phyloP scores from a whole-genome alignment of 2,797 vertebrate species.

The Megalops cyprinoides region DNA sequence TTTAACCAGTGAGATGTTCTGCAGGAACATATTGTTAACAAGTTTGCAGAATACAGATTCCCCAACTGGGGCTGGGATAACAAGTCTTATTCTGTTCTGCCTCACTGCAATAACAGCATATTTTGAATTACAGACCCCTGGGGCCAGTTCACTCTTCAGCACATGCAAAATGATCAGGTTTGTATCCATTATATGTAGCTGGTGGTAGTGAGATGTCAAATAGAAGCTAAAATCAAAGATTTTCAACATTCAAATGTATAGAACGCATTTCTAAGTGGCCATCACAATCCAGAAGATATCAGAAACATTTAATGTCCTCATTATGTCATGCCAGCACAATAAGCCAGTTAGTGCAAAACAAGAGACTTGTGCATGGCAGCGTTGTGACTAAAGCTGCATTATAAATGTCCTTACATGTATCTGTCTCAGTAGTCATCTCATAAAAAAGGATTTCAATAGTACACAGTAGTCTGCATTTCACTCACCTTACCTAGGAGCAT shows the following conservation, averaged over 20 bases:
- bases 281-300: neutral
- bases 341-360: neutral
- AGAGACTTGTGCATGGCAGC: neutral
- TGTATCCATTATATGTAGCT: conserved; percentile 14
- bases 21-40: conserved; percentile 39
- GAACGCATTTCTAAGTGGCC: neutral
- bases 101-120: conserved; percentile 36
- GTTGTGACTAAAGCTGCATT: neutral
- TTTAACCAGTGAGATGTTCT: conserved; percentile 28
- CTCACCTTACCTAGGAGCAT: too few relatives aligned
- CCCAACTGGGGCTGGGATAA: conserved; percentile 37
- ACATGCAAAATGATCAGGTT: conserved; percentile 15
- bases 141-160: conserved; percentile 10
- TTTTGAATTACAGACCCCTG: neutral
- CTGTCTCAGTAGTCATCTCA: neutral
- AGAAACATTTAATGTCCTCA: conserved; percentile 9
- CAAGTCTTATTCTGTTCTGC: conserved; percentile 39
- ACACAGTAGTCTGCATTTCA: neutral
- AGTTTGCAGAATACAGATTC: conserved; percentile 37
- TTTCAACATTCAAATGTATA: neutral
- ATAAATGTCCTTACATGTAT: neutral
- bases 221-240: neutral
- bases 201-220: neutral
- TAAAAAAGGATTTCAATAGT: neutral
- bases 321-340: neutral